Percentiles rank a stretch among this genome's conserved stretches.
phyloP scores from a whole-genome alignment of 2,888 invertebrate genomes.

The Julus scanicus region DNA sequence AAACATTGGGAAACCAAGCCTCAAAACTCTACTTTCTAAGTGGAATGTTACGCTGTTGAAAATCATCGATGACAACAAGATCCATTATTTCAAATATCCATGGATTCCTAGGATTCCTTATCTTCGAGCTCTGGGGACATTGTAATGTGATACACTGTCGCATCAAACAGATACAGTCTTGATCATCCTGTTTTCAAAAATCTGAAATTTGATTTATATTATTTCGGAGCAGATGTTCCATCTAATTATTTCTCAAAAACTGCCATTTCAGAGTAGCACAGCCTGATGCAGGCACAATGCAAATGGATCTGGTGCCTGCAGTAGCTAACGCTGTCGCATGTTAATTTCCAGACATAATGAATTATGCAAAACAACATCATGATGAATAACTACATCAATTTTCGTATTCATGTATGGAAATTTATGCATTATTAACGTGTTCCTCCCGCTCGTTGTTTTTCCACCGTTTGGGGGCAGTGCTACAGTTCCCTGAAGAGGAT shows the following conservation, averaged over 20 bases:
- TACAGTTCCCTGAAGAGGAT: background rate
- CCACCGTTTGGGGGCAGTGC: background rate
- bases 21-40: too few relatives aligned
- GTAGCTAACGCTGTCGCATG: background rate
- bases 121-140: too few relatives aligned
- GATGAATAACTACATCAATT: background rate
- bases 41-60: too few relatives aligned
- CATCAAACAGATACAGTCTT: background rate
- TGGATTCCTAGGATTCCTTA: too few relatives aligned
- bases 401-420: background rate
- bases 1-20: too few relatives aligned
- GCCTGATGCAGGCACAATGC: background rate
- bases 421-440: background rate
- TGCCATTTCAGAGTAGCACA: background rate
- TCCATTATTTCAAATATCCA: too few relatives aligned
- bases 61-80: too few relatives aligned
- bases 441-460: background rate
- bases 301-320: too few relatives aligned
- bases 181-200: background rate
- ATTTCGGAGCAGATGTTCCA: background rate
- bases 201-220: background rate
- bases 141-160: too few relatives aligned
- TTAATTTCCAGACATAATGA: background rate
- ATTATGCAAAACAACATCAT: conserved; percentile 1
- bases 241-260: background rate